Evolutionary conservation across 1,140 invertebrate genomes (phyloP).

Genomic region (Pinna nobilis): DNA sequence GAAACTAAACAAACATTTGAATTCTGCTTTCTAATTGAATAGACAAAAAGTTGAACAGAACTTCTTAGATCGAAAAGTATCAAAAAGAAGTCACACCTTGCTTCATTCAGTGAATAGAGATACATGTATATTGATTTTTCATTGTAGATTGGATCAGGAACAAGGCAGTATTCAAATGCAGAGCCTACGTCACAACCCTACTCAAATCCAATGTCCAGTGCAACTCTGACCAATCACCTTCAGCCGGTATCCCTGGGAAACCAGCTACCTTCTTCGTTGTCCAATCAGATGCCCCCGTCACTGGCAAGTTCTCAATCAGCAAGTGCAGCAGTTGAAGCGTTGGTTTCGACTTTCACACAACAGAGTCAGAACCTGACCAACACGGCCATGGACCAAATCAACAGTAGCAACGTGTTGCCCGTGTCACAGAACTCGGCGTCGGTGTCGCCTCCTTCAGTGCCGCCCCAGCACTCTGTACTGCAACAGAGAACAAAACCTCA

Average conservation of each 20-base stretch:
- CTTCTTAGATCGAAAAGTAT: too few relatives aligned
- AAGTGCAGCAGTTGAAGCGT: constrained; percentile 51
- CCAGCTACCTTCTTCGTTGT: constrained; percentile 29
- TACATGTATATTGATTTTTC: too few relatives aligned
- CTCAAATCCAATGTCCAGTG: not conserved
- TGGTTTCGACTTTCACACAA: constrained; percentile 47
- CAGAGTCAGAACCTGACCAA: constrained; percentile 33
- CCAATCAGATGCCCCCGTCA: not conserved
- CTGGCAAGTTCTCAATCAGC: constrained; percentile 37
- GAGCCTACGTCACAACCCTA: not conserved
- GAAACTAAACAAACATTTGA: not conserved
- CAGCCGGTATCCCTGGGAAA: constrained; percentile 19
- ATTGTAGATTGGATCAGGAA: constrained; percentile 10
- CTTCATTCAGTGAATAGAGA: too few relatives aligned
- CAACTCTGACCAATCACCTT: constrained; percentile 41
- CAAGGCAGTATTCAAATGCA: constrained; percentile 12
- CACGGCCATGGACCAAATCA: constrained; percentile 12
- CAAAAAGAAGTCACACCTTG: too few relatives aligned
- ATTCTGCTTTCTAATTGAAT: not conserved
- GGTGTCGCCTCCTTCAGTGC: constrained; percentile 21
- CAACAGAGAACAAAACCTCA: constrained; percentile 80
- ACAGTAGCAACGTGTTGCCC: constrained; percentile 28
- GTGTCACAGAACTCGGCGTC: constrained; percentile 44
- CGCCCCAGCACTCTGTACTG: constrained; percentile 63
- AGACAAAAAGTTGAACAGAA: not conserved